Evolutionary conservation across 92 coral and sea anemone genomes (phyloP), one percentile per base, ranked within the genome.

Genomic region (Epizoanthus scotinus): DNA sequence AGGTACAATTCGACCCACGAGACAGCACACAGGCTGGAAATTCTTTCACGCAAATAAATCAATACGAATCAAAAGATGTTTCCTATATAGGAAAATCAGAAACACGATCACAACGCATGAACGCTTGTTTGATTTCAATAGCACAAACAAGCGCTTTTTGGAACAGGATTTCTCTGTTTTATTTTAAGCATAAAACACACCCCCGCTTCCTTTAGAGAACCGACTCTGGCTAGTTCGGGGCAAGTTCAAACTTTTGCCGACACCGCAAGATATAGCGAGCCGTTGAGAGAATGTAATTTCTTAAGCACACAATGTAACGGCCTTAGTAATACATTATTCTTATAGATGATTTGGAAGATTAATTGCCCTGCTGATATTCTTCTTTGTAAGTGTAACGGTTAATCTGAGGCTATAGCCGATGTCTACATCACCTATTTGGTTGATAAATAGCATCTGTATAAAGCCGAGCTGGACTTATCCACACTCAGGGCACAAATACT

Each of bases 11-110:
- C 31, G 8, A 9, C 27, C 21, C 64, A 40, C 67, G 10, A 22
- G 56, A 75, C 68, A 75, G 44, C 67, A 31, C 81, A 68, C 49
- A 63, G 34, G 22, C 19, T 75, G 22, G 19, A 36, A 75, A 75
- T 75, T 75, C 81, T 75, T 75, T 75, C 81, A 75, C 81, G 81
- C 81, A 70, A 75, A 21, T 18, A 60, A 59, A 38, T 20, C 59
- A 58, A 40, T 34, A 6, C 67, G 31, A 59, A 40, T 12, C 40
- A 60, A 58, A 59, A 47, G 0, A n/a, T 6, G 25, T 8, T 38
- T 31, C 9, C 61, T 31, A 18, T 34, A 34, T 34, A 34, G 10
- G 57, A 58, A n/a, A 5, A 68, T n/a, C 8, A 10, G 25, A 68
- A n/a, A 42, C 21, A 68, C 54, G 9, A 15, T 36, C 56, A 38